phyloP scores from a whole-genome alignment of 2,888 invertebrate genomes.

The Panorpa germanica region DNA sequence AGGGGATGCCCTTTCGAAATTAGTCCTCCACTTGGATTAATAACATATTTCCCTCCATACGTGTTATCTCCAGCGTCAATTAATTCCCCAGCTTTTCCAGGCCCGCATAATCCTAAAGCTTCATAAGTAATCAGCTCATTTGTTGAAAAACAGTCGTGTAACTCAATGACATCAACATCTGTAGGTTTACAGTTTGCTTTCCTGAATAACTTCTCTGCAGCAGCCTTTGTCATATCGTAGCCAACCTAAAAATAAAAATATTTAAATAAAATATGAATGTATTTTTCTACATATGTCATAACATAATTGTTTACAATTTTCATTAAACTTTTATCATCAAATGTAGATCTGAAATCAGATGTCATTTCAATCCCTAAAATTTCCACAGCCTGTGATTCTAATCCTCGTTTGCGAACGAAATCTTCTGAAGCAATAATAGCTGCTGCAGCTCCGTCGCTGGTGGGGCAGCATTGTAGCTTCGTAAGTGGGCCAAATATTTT shows the following conservation, averaged over 20 bases:
- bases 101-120: conserved; percentile 78
- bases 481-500: conserved; percentile 81
- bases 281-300: no score
- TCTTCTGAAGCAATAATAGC: conserved; percentile 81
- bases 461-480: conserved; percentile 94
- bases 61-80: conserved; percentile 93
- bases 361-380: conserved; percentile 95
- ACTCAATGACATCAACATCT: conserved; percentile 84
- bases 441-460: conserved; percentile 92
- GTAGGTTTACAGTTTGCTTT: conserved; percentile 55
- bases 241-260: no score
- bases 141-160: conserved; percentile 96
- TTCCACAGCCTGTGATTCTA: conserved; percentile 80
- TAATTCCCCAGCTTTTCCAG: conserved; percentile 78
- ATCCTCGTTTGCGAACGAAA: conserved; percentile 66
- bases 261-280: no score
- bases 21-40: conserved; percentile 98
- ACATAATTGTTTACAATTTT: no score
- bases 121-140: conserved; percentile 97
- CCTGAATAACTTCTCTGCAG: conserved; percentile 54
- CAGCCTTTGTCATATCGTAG: conserved; percentile 81
- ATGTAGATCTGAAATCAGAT: conserved; percentile 69
- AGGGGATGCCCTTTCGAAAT: conserved; percentile 97
- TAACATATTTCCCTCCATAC: conserved; percentile 87
- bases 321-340: conserved; percentile 20